Evolutionary conservation across 2,888 invertebrate species (phyloP).

Genomic region (Eumacrocentrus americanus): DNA sequence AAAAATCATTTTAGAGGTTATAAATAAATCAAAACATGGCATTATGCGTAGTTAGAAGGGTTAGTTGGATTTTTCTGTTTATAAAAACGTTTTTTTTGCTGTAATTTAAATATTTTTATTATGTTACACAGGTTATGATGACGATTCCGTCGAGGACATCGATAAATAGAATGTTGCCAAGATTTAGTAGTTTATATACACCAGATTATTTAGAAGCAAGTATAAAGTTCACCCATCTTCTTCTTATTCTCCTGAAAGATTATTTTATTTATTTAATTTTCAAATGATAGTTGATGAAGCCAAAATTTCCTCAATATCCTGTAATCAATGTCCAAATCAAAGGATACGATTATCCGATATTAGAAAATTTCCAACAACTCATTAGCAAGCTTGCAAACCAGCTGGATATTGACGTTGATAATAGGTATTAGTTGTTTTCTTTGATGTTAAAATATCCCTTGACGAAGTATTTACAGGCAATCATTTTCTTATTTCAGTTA

Average conservation of each 20-base stretch:
- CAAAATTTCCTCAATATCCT: slow-evolving; percentile 76
- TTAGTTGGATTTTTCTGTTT: slow-evolving; percentile 31
- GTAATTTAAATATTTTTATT: slow-evolving; percentile 18
- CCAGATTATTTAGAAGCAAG: slow-evolving; percentile 78
- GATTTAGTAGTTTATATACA: slow-evolving; percentile 63
- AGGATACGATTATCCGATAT: slow-evolving; percentile 80
- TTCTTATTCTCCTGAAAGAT: slow-evolving; percentile 24
- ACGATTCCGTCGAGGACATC: background rate
- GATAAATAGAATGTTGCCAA: background rate
- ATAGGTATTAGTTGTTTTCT: slow-evolving; percentile 63
- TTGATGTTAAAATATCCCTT: background rate
- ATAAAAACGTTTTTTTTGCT: slow-evolving; percentile 27
- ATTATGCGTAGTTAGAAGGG: too few species aligned
- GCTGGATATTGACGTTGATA: slow-evolving; percentile 78
- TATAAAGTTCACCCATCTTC: slow-evolving; percentile 32
- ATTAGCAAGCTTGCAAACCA: slow-evolving; percentile 75
- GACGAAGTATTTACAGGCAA: slow-evolving; percentile 74
- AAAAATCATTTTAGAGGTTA: background rate
- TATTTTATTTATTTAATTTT: slow-evolving; percentile 22
- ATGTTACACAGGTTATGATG: background rate
- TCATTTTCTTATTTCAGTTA: slow-evolving; percentile 67
- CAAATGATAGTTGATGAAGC: slow-evolving; percentile 66
- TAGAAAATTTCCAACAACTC: slow-evolving; percentile 82
- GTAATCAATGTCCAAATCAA: slow-evolving; percentile 78
- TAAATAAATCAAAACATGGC: too few species aligned